phyloP scores from a whole-genome alignment of 2,888 invertebrate genomes.

The Nesidiocoris tenuis region DNA sequence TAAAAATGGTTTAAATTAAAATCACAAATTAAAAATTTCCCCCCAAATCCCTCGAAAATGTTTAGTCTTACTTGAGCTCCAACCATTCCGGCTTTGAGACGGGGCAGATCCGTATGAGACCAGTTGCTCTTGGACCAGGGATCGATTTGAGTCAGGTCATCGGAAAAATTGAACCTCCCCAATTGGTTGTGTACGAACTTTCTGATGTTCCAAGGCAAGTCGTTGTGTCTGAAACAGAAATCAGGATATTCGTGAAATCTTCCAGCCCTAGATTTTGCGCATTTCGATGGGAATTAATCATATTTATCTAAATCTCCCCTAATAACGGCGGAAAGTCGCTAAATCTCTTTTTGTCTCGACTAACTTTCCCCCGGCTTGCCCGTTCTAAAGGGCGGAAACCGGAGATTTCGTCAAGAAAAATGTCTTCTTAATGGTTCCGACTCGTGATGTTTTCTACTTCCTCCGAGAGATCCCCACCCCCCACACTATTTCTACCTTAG shows the following conservation, averaged over 20 bases:
- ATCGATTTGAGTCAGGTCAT: conserved; percentile 66
- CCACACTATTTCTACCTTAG: neutral
- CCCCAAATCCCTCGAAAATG: too few species aligned
- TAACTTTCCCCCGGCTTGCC: neutral
- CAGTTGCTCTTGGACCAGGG: conserved; percentile 84
- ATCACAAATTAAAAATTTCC: too few species aligned
- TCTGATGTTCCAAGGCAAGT: conserved; percentile 84
- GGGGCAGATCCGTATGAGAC: conserved; percentile 90
- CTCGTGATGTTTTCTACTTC: conserved; percentile 5
- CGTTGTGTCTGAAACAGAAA: conserved; percentile 57
- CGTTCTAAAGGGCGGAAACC: conserved; percentile 3
- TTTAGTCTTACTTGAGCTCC: conserved; percentile 76
- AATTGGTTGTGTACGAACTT: conserved; percentile 84
- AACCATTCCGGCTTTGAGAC: conserved; percentile 76
- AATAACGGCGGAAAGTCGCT: neutral
- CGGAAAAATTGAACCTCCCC: conserved; percentile 65
- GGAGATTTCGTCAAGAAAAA: conserved; percentile 23
- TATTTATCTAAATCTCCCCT: neutral
- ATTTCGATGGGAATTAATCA: neutral
- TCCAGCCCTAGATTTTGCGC: neutral
- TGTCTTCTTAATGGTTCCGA: conserved; percentile 23
- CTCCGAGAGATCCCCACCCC: neutral
- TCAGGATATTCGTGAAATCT: neutral
- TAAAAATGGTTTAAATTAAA: too few species aligned
- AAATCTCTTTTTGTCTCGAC: neutral